Conservation (phyloP, 1,140 invertebrate genomes). For the Leptopilina clavipes region DNA sequence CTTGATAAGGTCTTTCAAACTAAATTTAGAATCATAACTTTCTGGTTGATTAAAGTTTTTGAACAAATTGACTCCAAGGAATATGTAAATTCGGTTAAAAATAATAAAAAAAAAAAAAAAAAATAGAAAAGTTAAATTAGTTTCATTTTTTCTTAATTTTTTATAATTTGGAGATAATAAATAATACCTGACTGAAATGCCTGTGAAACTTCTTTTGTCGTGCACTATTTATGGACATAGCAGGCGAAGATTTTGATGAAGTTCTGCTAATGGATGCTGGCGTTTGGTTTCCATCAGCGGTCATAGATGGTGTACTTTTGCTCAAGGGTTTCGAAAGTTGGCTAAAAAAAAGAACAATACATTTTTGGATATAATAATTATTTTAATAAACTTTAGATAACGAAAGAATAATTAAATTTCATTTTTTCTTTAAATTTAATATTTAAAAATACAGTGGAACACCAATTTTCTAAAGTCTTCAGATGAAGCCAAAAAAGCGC, state of each 20-base stretch:
- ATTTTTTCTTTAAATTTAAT: too few relatives aligned
- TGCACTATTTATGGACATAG: constrained; percentile 64
- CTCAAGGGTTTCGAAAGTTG: constrained; percentile 69
- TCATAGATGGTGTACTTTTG: constrained; percentile 70
- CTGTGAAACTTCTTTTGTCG: constrained; percentile 71
- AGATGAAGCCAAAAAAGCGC: too few relatives aligned
- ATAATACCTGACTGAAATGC: constrained; percentile 69
- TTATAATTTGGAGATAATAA: not conserved
- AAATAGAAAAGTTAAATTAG: not conserved
- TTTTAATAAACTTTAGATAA: constrained; percentile 20
- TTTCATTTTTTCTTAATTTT: not conserved
- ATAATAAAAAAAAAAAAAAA: too few relatives aligned
- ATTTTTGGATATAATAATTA: not conserved
- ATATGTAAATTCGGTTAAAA: too few relatives aligned
- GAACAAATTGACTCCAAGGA: not conserved
- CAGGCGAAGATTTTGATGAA: constrained; percentile 66
- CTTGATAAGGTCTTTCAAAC: not conserved
- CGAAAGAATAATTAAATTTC: too few relatives aligned
- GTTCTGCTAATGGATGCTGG: constrained; percentile 64
- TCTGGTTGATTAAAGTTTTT: not conserved
- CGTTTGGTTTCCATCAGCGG: constrained; percentile 60
- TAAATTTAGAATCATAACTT: not conserved
- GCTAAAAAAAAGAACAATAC: constrained; percentile 49
- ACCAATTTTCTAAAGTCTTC: too few relatives aligned
- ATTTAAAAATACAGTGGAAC: too few relatives aligned